Evolutionary conservation across 2,797 vertebrate genomes (phyloP).

Genomic region (Halcyon badia): DNA sequence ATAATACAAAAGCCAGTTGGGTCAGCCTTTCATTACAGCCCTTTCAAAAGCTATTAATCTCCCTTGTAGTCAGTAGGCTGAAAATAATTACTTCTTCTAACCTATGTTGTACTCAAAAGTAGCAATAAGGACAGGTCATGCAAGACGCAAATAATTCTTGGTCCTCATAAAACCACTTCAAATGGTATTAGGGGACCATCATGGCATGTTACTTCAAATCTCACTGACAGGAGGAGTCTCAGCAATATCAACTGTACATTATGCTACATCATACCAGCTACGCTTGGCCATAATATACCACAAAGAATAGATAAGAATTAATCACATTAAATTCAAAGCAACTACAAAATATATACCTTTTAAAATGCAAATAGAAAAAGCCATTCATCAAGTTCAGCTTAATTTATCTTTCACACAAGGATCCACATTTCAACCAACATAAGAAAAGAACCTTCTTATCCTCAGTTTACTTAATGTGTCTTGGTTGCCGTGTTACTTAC

Average conservation of each 20-base stretch:
- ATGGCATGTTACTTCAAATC: not conserved
- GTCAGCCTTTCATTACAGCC: constrained; percentile 93
- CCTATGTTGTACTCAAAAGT: constrained; percentile 87
- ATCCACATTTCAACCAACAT: not conserved
- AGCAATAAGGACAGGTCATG: constrained; percentile 86
- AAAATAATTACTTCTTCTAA: constrained; percentile 94
- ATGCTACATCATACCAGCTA: not conserved
- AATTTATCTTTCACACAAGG: not conserved
- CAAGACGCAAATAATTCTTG: constrained; percentile 81
- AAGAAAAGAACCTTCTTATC: not conserved
- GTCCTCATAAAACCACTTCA: constrained; percentile 70
- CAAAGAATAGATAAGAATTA: not conserved
- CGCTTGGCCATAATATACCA: not conserved
- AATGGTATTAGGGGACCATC: not conserved
- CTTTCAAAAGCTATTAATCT: constrained; percentile 97
- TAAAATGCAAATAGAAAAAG: not conserved
- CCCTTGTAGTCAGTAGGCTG: constrained; percentile 88
- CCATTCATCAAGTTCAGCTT: not conserved
- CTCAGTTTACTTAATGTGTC: not conserved
- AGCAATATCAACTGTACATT: not conserved
- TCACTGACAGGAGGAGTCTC: not conserved
- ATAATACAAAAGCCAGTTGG: constrained; percentile 91
- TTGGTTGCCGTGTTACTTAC: not conserved
- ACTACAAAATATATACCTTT: not conserved
- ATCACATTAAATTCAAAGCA: not conserved